Conservation (phyloP, 2,888 invertebrate genomes). For the Nebria brevicollis region DNA sequence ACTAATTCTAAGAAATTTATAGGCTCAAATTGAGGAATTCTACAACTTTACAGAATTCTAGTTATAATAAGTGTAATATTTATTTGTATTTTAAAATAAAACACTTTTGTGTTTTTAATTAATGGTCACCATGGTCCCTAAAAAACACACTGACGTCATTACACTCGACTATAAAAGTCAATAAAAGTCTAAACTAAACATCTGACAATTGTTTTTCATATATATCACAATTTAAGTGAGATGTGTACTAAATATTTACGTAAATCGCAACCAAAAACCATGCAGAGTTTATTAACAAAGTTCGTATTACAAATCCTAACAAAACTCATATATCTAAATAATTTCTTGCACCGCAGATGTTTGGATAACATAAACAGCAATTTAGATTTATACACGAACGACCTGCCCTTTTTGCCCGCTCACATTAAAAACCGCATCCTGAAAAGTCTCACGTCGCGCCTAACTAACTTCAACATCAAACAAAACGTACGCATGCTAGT, state of each 20-base stretch:
- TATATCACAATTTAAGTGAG: neutral
- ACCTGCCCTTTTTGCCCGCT: conserved; percentile 50
- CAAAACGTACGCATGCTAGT: conserved; percentile 50
- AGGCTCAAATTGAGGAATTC: no score
- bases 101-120: no score
- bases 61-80: no score
- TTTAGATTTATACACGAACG: conserved; percentile 30
- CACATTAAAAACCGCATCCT: conserved; percentile 56
- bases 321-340: neutral
- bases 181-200: neutral
- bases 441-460: conserved; percentile 23
- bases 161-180: no score
- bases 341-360: conserved; percentile 21
- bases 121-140: no score
- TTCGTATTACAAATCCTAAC: conserved; percentile 3
- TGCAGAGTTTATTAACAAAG: conserved; percentile 31
- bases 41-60: no score
- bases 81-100: no score
- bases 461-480: conserved; percentile 10
- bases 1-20: no score
- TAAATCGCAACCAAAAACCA: neutral
- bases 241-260: neutral
- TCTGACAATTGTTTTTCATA: neutral
- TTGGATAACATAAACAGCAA: conserved; percentile 29
- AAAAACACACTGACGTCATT: no score